Percentiles rank a stretch among this genome's conserved stretches.
phyloP scores from a whole-genome alignment of 2,113 vertebrate genomes.

The Ranitomeya variabilis region DNA sequence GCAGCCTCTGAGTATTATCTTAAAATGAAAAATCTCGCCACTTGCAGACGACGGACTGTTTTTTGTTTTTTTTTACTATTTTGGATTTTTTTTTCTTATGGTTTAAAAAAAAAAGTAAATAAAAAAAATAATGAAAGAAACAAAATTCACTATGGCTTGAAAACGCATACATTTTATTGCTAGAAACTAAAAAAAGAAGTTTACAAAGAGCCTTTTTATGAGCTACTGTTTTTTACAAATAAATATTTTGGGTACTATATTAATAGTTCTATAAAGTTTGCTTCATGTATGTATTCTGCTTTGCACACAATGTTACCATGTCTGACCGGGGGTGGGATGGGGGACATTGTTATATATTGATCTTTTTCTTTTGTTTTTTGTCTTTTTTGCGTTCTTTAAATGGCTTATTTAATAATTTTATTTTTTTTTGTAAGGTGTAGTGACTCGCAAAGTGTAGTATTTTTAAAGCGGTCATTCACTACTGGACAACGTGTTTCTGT shows the following conservation, averaged over 20 bases:
- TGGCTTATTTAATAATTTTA: no score
- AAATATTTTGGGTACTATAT: slow-evolving; percentile 52
- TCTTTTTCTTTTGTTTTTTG: background rate
- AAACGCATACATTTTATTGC: slow-evolving; percentile 21
- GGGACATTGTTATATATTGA: background rate
- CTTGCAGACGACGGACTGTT: background rate
- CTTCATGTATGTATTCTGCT: background rate
- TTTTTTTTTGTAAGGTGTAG: no score
- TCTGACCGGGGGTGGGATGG: background rate
- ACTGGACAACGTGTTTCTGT: no score
- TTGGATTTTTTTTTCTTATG: no score
- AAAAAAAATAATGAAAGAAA: background rate
- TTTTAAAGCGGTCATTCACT: no score
- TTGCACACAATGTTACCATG: background rate
- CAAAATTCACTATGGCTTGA: background rate
- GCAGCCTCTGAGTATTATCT: background rate
- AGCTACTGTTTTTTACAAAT: slow-evolving; percentile 46
- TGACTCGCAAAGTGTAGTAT: no score
- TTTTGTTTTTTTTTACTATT: background rate
- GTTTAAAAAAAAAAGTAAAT: background rate
- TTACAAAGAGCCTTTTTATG: slow-evolving; percentile 40
- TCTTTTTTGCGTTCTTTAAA: background rate
- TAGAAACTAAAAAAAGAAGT: slow-evolving; percentile 25
- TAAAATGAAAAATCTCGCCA: background rate
- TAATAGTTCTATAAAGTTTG: slow-evolving; percentile 28